Base-by-base conservation (phyloP, 2,113 vertebrate genomes). In the Gadus macrocephalus region DNA sequence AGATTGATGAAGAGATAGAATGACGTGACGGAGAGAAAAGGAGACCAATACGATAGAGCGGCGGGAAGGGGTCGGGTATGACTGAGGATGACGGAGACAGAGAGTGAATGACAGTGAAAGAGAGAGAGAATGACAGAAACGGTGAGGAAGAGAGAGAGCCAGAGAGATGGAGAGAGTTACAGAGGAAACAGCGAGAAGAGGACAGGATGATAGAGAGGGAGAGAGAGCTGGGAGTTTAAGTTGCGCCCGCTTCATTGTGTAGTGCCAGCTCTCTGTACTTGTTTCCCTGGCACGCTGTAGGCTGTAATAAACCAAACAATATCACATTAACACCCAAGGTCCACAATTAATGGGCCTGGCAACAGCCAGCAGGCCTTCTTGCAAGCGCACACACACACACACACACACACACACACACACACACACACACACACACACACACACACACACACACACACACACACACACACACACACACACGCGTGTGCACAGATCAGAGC, bases 221-320 rank as follows among this genome's bases (percentile, higher is more conserved):
- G 20, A 56, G 64, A 1, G 35, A 69, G 72, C 42, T 0, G 15
- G 58, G 56, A 69, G 62, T 0, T 53, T 76, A 69, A 59, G 0
- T 53, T 76, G 68, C 0, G 28, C 74, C 84, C 83, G 81, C 78
- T 70, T 20, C 19, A 25, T 61, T 72, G 78, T 35, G 60, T 20
- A 60, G 22, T 20, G 53, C 67, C 73, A 76, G 67, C 65, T 27
- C 68, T 66, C 64, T 77, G 72, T 71, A 70, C 74, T 80, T 67
- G 19, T 67, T 27, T 38, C 77, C 55, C 70, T 83, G 73, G 71
- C 79, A 79, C 74, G 74, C 72, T 67, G 66, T 2, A 67, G 74
- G 63, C 69, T 71, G 67, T 80, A 86, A 86, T 84, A 89, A 87
- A 86, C 72, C 67, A 78, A 88, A 86, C 80, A 87, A 77, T 86